Conservation (phyloP, 2,113 vertebrate genomes). For the Trachemys scripta region DNA sequence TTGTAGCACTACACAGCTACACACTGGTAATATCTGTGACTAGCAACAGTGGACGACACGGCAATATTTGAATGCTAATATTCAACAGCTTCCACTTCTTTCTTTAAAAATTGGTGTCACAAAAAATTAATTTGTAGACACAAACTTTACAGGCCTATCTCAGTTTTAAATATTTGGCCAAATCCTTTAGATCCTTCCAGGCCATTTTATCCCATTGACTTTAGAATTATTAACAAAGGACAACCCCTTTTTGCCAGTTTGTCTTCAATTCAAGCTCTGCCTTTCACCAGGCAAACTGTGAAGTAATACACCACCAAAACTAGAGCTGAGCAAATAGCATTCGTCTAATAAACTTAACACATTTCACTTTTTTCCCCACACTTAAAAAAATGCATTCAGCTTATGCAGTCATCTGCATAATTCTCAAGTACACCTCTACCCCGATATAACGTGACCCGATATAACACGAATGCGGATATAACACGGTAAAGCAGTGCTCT, state of each 20-base stretch:
- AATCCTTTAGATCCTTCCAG: neutral
- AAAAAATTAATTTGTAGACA: neutral
- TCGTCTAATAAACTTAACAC: neutral
- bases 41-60: neutral
- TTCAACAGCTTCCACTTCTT: neutral
- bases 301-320: neutral
- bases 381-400: neutral
- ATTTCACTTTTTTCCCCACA: neutral
- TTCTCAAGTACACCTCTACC: neutral
- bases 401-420: constrained; percentile 7
- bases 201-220: neutral
- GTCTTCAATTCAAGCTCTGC: neutral
- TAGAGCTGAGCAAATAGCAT: neutral
- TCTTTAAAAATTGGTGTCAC: neutral
- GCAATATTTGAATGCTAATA: rapidly evolving
- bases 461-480: too few species aligned
- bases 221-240: neutral
- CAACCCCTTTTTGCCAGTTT: neutral
- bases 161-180: neutral
- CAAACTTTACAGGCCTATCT: neutral
- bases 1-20: rapidly evolving
- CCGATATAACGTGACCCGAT: too few species aligned
- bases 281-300: neutral
- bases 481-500: too few species aligned
- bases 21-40: rapidly evolving